phyloP scores from a whole-genome alignment of 2,113 vertebrate species.

The Sceloporus undulatus region DNA sequence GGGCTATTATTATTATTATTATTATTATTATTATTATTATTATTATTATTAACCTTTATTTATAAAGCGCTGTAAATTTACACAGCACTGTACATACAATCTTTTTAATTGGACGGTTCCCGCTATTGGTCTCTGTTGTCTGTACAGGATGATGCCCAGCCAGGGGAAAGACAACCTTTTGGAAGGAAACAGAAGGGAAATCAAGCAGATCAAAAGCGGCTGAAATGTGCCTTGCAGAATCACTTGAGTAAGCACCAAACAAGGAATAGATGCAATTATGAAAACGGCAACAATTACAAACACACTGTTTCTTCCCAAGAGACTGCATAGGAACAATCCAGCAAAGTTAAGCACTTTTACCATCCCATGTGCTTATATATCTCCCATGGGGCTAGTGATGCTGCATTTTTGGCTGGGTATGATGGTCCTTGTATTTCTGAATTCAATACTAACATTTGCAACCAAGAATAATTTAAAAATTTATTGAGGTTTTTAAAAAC shows the following conservation, averaged over 20 bases:
- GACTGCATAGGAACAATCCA: background rate
- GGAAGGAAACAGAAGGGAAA: background rate
- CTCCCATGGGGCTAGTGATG: background rate
- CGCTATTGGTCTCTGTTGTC: too few relatives aligned
- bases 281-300: background rate
- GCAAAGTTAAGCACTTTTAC: constrained; percentile 4
- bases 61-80: too few relatives aligned
- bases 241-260: background rate
- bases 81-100: too few relatives aligned
- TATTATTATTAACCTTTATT: too few relatives aligned
- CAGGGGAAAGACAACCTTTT: too few relatives aligned
- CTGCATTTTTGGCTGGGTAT: constrained; percentile 2
- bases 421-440: background rate
- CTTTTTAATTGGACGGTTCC: too few relatives aligned
- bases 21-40: too few relatives aligned
- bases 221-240: background rate
- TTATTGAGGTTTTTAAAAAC: background rate
- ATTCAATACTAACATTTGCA: background rate
- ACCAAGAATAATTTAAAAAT: too few relatives aligned
- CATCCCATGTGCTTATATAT: background rate
- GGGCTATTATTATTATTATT: too few relatives aligned
- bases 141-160: too few relatives aligned
- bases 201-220: background rate
- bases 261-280: background rate
- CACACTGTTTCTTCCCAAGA: background rate